Evolutionary conservation across 2,113 vertebrate species (phyloP).

Genomic region (human (Homo sapiens)): DNA sequence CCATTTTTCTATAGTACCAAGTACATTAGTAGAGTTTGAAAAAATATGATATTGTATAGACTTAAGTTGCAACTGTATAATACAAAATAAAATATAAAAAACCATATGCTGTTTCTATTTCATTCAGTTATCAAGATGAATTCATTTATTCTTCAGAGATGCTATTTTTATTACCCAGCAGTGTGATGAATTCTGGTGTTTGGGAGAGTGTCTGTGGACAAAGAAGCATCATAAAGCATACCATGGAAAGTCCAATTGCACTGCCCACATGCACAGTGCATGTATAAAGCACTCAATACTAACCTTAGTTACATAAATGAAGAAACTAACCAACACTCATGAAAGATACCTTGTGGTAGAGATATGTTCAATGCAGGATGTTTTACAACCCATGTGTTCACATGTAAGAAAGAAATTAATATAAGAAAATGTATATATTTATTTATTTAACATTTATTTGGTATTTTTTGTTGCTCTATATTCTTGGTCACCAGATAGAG

Average conservation of each 20-base stretch:
- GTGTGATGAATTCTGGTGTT: background rate
- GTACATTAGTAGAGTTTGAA: background rate
- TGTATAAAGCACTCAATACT: background rate
- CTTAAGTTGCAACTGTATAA: background rate
- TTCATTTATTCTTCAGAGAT: background rate
- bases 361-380: background rate
- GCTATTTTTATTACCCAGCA: background rate
- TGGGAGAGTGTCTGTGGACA: background rate
- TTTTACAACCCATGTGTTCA: background rate
- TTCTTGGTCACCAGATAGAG: background rate
- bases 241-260: accelerated
- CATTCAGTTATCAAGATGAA: background rate
- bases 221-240: background rate
- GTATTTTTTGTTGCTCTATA: background rate
- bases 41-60: background rate
- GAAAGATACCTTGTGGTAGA: background rate
- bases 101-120: background rate
- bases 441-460: background rate
- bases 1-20: background rate
- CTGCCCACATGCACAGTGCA: background rate
- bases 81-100: background rate
- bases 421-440: background rate
- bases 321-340: background rate
- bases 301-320: background rate
- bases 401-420: background rate